Conservation (phyloP, 2,113 vertebrate genomes). For the Myanophis thanlyinensis region DNA sequence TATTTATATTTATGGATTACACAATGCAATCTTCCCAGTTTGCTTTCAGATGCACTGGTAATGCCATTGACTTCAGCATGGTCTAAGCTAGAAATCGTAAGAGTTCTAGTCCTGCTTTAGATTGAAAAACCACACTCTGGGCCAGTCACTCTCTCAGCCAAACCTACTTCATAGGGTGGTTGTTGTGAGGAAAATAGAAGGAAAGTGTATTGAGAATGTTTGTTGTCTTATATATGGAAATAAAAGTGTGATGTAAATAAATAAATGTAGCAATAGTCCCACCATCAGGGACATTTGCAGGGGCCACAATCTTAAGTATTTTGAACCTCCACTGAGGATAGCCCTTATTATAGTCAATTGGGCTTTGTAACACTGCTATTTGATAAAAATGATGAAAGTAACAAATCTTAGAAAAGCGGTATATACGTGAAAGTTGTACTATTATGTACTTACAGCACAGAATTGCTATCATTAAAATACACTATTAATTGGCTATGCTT, state of each 20-base stretch:
- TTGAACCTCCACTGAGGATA: neutral
- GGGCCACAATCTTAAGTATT: neutral
- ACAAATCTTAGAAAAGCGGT: neutral
- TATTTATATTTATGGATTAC: neutral
- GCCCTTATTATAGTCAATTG: neutral
- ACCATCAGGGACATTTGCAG: neutral
- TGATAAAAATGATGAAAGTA: neutral
- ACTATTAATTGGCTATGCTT: neutral
- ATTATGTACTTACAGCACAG: neutral
- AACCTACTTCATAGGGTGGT: neutral
- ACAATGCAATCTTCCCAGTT: neutral
- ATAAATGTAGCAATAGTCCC: neutral
- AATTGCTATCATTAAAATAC: neutral
- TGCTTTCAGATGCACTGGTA: neutral
- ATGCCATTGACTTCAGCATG: neutral
- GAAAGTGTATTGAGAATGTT: neutral
- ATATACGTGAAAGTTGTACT: neutral
- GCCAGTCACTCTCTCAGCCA: neutral
- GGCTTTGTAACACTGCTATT: neutral
- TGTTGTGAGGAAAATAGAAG: neutral
- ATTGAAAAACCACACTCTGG: neutral
- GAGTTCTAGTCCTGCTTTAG: neutral
- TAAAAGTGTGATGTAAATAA: neutral
- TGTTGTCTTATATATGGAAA: neutral
- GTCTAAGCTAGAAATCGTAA: neutral